phyloP scores from a whole-genome alignment of 2,888 invertebrate species.

The Esperia sulphurella region DNA sequence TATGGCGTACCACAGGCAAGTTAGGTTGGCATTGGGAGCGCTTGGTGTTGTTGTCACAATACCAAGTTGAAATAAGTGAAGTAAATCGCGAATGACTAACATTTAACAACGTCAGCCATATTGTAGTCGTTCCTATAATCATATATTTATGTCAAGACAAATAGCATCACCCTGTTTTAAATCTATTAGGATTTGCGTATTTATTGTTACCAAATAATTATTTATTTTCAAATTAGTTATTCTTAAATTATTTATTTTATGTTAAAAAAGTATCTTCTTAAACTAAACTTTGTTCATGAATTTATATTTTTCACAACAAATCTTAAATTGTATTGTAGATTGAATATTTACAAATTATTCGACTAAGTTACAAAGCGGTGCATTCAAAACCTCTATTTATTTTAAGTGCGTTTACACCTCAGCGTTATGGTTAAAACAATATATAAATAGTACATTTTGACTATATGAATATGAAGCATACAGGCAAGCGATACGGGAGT shows the following conservation, averaged over 20 bases:
- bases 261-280: conserved; percentile 9
- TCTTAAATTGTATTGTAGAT: no score
- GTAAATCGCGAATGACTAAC: not conserved
- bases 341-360: no score
- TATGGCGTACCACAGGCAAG: no score
- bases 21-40: no score
- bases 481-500: no score
- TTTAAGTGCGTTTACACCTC: no score
- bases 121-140: conserved; percentile 22
- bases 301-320: no score
- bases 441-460: no score
- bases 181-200: conserved; percentile 23
- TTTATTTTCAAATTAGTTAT: conserved; percentile 14
- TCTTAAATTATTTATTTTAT: conserved; percentile 20
- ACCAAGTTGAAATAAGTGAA: not conserved
- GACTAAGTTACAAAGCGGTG: no score
- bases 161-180: conserved; percentile 13
- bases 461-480: no score
- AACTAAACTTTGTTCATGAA: not conserved
- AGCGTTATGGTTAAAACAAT: no score
- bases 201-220: conserved; percentile 62
- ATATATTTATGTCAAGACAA: conserved; percentile 3
- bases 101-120: conserved; percentile 20
- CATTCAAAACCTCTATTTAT: no score
- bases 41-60: not conserved